These are phyloP conservation scores for Andrena haemorrhoa DNA, from an alignment of 2,888 invertebrate genomes.

Conservation along the genomic window DNA sequence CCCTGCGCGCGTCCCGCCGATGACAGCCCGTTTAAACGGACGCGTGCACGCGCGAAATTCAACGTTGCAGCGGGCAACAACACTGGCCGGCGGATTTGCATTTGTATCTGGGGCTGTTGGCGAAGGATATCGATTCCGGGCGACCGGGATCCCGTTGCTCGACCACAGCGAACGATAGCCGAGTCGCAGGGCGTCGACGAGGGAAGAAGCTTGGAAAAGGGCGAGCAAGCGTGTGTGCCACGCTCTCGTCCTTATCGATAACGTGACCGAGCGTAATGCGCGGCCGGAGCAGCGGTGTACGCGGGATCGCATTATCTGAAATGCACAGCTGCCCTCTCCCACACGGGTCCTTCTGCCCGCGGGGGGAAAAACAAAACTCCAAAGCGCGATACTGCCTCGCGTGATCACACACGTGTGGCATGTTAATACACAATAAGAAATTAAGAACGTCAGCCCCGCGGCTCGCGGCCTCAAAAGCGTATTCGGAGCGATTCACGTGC, in stretches of 20 bases:
- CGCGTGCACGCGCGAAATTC: slow-evolving; percentile 17
- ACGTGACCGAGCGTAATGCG: slow-evolving; percentile 75
- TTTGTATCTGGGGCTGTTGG: slow-evolving; percentile 6
- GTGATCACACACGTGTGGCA: slow-evolving; percentile 81
- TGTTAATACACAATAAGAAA: slow-evolving; percentile 83
- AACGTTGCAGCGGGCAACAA: slow-evolving; percentile 21
- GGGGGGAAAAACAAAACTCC: slow-evolving; percentile 75
- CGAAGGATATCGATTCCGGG: neutral
- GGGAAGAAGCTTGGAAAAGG: slow-evolving; percentile 52
- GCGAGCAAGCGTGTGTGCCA: slow-evolving; percentile 26
- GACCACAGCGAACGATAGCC: neutral
- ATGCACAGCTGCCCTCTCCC: slow-evolving; percentile 81
- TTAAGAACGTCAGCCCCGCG: slow-evolving; percentile 72
- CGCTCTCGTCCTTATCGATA: slow-evolving; percentile 66
- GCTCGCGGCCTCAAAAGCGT: slow-evolving; percentile 57
- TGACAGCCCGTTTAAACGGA: slow-evolving; percentile 47
- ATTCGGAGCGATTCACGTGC: slow-evolving; percentile 46
- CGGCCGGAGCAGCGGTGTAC: slow-evolving; percentile 49
- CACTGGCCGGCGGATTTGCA: neutral
- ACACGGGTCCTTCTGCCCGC: slow-evolving; percentile 74
- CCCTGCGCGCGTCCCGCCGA: slow-evolving; percentile 20
- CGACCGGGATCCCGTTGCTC: neutral
- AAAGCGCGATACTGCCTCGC: slow-evolving; percentile 78
- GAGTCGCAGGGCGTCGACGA: slow-evolving; percentile 6
- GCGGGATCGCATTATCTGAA: slow-evolving; percentile 78